Evolutionary conservation across 2,113 vertebrate species (phyloP).

Genomic region (Bubalus kerabau): DNA sequence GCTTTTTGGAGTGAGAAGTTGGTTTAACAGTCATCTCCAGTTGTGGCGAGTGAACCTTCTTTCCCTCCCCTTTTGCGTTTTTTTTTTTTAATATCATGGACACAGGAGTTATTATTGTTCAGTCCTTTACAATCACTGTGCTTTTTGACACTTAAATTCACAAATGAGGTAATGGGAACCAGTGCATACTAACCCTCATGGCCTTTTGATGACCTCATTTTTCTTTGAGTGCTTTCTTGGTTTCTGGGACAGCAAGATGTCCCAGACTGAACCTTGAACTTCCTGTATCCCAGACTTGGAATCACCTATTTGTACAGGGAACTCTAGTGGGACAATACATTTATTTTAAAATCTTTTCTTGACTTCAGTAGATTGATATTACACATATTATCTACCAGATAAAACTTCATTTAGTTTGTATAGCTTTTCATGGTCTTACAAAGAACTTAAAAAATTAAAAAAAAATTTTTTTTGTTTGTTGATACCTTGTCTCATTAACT

Average conservation of each 20-base stretch:
- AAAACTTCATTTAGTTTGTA: background rate
- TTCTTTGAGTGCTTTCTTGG: background rate
- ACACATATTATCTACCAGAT: background rate
- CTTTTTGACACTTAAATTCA: background rate
- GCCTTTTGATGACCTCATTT: background rate
- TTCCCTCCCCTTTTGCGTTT: background rate
- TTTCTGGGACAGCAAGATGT: background rate
- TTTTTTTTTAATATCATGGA: background rate
- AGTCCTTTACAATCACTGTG: background rate
- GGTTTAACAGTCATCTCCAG: background rate
- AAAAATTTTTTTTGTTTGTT: background rate
- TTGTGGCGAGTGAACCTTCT: background rate
- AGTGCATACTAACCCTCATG: background rate
- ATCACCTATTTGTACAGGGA: background rate
- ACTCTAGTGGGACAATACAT: rapidly evolving
- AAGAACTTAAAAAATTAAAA: background rate
- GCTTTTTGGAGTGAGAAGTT: background rate
- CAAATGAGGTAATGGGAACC: background rate
- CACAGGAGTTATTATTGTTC: background rate
- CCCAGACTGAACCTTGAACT: background rate
- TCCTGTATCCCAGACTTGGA: background rate
- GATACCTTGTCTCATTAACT: background rate
- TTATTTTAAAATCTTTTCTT: background rate
- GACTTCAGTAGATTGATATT: background rate
- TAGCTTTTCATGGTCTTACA: background rate